These are phyloP conservation scores for Himantopus leucocephalus DNA, from an alignment of 2,113 vertebrate species.

Conservation along the genomic window DNA sequence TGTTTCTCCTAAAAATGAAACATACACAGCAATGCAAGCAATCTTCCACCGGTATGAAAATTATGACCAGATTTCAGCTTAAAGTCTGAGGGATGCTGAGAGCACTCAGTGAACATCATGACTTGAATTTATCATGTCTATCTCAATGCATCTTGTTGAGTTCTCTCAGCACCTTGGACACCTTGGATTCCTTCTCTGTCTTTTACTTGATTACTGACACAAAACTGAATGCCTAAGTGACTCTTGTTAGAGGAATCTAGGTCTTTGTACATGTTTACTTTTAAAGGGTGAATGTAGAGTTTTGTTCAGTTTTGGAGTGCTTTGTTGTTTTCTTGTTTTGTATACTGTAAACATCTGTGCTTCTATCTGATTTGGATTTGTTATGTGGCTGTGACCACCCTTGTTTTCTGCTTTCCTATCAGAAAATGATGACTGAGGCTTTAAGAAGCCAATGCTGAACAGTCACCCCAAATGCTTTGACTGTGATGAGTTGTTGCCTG, in stretches of 20 bases:
- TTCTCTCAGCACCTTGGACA: neutral
- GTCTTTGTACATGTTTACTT: neutral
- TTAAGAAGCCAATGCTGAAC: neutral
- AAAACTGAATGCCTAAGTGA: neutral
- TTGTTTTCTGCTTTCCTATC: neutral
- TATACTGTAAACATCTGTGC: neutral
- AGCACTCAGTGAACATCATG: neutral
- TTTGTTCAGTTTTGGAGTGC: neutral
- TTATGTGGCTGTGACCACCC: neutral
- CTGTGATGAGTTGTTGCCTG: neutral
- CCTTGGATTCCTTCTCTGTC: neutral
- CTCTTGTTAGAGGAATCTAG: neutral
- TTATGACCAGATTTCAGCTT: neutral
- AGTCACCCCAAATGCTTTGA: neutral
- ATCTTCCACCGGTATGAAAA: neutral
- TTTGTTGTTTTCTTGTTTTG: neutral
- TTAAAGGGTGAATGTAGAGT: neutral
- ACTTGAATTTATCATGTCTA: neutral
- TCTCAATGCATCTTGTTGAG: neutral
- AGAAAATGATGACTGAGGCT: neutral
- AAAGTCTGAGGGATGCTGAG: neutral
- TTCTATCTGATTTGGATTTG: neutral
- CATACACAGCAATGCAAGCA: neutral
- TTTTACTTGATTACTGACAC: neutral
- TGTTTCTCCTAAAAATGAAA: neutral